These are phyloP conservation scores for Gymnocephalus cernua DNA, from an alignment of 2,113 vertebrate genomes.

Conservation along the genomic window DNA sequence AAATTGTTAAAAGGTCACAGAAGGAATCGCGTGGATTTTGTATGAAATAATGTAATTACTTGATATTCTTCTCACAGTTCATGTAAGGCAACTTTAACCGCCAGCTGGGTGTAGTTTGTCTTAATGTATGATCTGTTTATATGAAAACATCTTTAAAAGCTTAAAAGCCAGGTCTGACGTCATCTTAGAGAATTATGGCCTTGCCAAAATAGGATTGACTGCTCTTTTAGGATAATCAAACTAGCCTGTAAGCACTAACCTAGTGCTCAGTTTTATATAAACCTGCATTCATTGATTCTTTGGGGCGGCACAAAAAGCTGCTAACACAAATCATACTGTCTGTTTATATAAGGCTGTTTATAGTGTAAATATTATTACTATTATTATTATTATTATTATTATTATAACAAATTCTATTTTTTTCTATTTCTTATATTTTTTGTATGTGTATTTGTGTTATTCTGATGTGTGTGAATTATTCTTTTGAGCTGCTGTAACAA, in stretches of 20 bases:
- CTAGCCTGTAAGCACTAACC: not conserved
- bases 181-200: not conserved
- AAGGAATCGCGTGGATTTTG: not conserved
- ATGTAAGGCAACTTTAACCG: not conserved
- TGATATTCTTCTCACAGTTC: not conserved
- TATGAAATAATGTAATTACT: not conserved
- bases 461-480: too few relatives aligned
- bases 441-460: too few relatives aligned
- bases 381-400: too few relatives aligned
- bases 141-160: not conserved
- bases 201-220: not conserved
- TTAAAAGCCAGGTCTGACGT: slow-evolving; percentile 4
- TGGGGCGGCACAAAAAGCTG: not conserved
- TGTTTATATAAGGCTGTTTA: too few relatives aligned
- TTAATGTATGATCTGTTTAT: not conserved
- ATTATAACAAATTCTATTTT: too few relatives aligned
- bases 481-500: too few relatives aligned
- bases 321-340: not conserved
- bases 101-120: slow-evolving; percentile 2
- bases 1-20: slow-evolving; percentile 19
- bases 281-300: not conserved
- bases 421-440: too few relatives aligned
- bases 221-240: slow-evolving; percentile 5
- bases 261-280: not conserved
- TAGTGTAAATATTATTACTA: too few relatives aligned